Base-by-base conservation (phyloP, 1,140 invertebrate species). In the Panulirus ornatus region DNA sequence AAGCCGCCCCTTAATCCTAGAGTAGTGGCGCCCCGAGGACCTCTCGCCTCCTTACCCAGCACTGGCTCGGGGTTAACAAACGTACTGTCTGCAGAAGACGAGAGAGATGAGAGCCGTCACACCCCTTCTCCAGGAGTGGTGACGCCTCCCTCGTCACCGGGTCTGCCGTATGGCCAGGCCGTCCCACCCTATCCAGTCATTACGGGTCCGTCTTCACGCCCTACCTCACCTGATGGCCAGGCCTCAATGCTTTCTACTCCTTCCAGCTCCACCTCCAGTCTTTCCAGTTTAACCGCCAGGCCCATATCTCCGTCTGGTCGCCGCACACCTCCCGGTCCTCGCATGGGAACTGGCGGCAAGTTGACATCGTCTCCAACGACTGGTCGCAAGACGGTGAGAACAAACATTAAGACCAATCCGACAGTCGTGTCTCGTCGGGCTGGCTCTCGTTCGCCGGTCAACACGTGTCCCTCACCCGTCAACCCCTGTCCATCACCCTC, bases 341-440 rank as follows among this genome's bases (percentile, higher is more conserved):
- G 90, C 1, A 84, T 92, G 81, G 91, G 91, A 40, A 92, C 91
- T 3, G 88, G 79, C 19, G 89, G 85, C 8, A 78, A 78, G 63
- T 40, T 92, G 19, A 75, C 88, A 9, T 88, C 91, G 19, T 92
- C 91, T 22, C 91, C 91, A 1, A 92, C 91, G 9, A 36, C 91
- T 42, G 71, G 70, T 0, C 79, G 91, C 6, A 92, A 91, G 82
- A 36, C 84, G 3, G 70, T 79, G 51, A 70, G 91, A 9, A 84
- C 91, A 22, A 90, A 92, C n/a, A 92, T 92, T 51, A 92, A 92
- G 71, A 92, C 91, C 9, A 92, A 92, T 66, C 91, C 91, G 22
- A 81, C 86, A 71, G 85, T 75, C 2, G 79, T 78, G 22, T 66
- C 83, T 27, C 66, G 84, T 9, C 51, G 84, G 27, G 66, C 58